Percentiles rank a stretch among this genome's conserved stretches.
Evolutionary conservation across 1,140 invertebrate species (phyloP).

Genomic region (Onthophagus taurus): DNA sequence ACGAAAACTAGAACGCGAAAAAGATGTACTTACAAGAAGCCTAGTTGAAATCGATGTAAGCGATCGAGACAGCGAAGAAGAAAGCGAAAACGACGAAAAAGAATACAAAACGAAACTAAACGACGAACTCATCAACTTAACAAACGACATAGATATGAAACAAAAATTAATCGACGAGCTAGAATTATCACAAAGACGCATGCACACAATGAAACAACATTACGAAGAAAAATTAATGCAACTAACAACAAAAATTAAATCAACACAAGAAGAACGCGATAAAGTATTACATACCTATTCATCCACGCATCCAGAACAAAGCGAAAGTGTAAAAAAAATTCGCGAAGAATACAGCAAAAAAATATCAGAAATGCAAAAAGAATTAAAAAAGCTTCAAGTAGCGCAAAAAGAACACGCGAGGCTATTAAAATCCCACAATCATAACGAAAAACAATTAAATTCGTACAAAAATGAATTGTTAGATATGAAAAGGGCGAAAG

Average conservation of each 20-base stretch:
- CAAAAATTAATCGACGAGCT: conserved; percentile 89
- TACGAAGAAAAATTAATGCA: conserved; percentile 92
- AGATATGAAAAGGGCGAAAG: conserved; percentile 83
- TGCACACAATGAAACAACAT: conserved; percentile 76
- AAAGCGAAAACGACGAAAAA: conserved; percentile 49
- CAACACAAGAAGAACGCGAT: conserved; percentile 88
- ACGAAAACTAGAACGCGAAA: conserved; percentile 52
- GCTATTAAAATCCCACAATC: conserved; percentile 70
- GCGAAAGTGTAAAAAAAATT: conserved; percentile 76
- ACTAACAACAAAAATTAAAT: conserved; percentile 76
- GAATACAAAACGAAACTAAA: conserved; percentile 36
- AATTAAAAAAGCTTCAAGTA: conserved; percentile 77
- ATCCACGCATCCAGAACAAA: conserved; percentile 43
- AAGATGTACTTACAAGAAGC: conserved; percentile 39
- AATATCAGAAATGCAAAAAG: conserved; percentile 71
- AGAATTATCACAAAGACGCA: conserved; percentile 74
- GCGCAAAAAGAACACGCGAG: conserved; percentile 85
- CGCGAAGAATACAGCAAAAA: conserved; percentile 87
- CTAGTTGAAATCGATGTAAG: conserved; percentile 32
- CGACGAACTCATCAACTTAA: conserved; percentile 70
- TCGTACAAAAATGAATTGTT: conserved; percentile 69
- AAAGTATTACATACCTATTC: conserved; percentile 66
- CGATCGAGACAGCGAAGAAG: conserved; percentile 39
- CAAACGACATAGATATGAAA: conserved; percentile 86
- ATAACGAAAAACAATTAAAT: conserved; percentile 72